Conservation (phyloP, 2,113 vertebrate species). For the Erpornis zantholeuca region DNA sequence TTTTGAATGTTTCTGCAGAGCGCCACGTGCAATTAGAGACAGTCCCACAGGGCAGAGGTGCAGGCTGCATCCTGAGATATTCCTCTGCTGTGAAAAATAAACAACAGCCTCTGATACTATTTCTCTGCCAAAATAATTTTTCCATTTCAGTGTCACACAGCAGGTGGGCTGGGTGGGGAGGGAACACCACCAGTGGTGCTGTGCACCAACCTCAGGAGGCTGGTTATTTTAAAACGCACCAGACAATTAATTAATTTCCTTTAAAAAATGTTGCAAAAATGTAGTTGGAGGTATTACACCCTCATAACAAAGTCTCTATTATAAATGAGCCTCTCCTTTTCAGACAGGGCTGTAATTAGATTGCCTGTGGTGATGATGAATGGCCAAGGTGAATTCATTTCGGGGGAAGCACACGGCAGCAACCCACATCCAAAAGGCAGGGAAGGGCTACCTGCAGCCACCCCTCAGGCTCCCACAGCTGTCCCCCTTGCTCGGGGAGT, state of each 20-base stretch:
- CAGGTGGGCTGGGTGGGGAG: slow-evolving; percentile 9
- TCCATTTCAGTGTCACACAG: slow-evolving; percentile 71
- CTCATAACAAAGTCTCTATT: slow-evolving; percentile 72
- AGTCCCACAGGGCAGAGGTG: slow-evolving; percentile 77
- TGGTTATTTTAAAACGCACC: slow-evolving; percentile 51
- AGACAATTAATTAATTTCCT: slow-evolving; percentile 78
- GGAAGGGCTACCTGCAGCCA: not conserved
- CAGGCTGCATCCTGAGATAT: slow-evolving; percentile 76
- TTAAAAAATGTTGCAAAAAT: slow-evolving; percentile 65
- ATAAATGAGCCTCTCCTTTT: slow-evolving; percentile 75
- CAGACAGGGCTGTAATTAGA: slow-evolving; percentile 78
- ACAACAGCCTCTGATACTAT: slow-evolving; percentile 72
- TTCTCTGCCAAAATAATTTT: slow-evolving; percentile 77
- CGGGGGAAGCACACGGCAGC: slow-evolving; percentile 5
- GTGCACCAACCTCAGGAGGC: slow-evolving; percentile 41
- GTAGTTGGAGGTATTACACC: slow-evolving; percentile 74
- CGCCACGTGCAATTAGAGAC: slow-evolving; percentile 68
- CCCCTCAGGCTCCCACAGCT: not conserved
- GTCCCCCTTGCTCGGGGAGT: not conserved
- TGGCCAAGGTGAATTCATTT: slow-evolving; percentile 64
- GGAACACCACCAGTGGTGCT: not conserved
- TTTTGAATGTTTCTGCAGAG: slow-evolving; percentile 46
- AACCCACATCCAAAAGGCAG: not conserved
- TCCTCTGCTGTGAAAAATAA: slow-evolving; percentile 74
- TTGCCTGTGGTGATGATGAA: slow-evolving; percentile 76